Percentiles rank a stretch among this genome's conserved stretches.
phyloP scores from a whole-genome alignment of 2,888 invertebrate species.

The Chrysodeixis includens region DNA sequence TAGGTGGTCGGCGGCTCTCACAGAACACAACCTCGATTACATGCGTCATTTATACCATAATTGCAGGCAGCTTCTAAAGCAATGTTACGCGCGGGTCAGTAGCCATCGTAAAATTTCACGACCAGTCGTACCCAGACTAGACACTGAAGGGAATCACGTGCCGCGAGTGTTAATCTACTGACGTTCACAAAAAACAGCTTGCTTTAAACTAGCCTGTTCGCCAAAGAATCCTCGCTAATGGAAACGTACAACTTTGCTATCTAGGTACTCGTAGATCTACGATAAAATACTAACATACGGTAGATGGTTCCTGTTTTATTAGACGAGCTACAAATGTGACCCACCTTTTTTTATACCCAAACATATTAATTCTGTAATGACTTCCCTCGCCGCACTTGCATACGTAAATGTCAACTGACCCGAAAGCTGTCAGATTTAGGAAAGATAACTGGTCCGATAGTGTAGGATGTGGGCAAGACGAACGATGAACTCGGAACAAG shows the following conservation, averaged over 20 bases:
- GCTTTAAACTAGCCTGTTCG: slow-evolving; percentile 58
- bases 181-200: slow-evolving; percentile 34
- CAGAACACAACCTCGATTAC: slow-evolving; percentile 70
- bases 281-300: slow-evolving; percentile 38
- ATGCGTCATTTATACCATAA: slow-evolving; percentile 77
- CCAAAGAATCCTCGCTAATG: slow-evolving; percentile 63
- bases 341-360: slow-evolving; percentile 48
- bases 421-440: slow-evolving; percentile 80
- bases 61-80: slow-evolving; percentile 77
- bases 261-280: slow-evolving; percentile 59
- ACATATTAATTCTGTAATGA: slow-evolving; percentile 23
- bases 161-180: slow-evolving; percentile 49
- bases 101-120: slow-evolving; percentile 82
- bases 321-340: slow-evolving; percentile 56
- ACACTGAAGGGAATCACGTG: slow-evolving; percentile 67
- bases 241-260: slow-evolving; percentile 63
- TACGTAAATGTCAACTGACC: slow-evolving; percentile 72
- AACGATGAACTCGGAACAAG: slow-evolving; percentile 75
- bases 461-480: slow-evolving; percentile 69
- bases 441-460: slow-evolving; percentile 76
- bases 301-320: slow-evolving; percentile 60
- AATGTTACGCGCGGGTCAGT: slow-evolving; percentile 77
- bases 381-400: slow-evolving; percentile 61
- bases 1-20: slow-evolving; percentile 67
- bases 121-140: slow-evolving; percentile 68